phyloP scores from a whole-genome alignment of 2,888 invertebrate species.

The Mimas tiliae region DNA sequence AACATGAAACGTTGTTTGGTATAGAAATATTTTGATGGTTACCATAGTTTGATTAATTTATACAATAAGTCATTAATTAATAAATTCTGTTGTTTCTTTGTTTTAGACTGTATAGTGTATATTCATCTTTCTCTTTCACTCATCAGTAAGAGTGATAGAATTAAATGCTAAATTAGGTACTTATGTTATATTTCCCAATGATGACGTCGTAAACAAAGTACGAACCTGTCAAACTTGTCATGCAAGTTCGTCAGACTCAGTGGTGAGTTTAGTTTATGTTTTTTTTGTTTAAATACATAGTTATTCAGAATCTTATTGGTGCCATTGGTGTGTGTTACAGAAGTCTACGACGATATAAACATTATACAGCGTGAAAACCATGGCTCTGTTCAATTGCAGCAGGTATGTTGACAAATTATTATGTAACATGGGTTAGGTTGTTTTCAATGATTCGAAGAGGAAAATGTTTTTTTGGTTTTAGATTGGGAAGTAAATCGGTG shows the following conservation, averaged over 20 bases:
- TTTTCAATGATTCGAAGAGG: slow-evolving; percentile 38
- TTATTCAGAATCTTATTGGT: slow-evolving; percentile 23
- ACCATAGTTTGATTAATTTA: too few species aligned
- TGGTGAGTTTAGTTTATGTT: slow-evolving; percentile 53
- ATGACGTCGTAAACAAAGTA: slow-evolving; percentile 1
- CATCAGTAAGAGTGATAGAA: too few species aligned
- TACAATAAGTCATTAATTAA: too few species aligned
- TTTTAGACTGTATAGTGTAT: too few species aligned
- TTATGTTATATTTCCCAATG: neutral
- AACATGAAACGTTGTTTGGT: too few species aligned
- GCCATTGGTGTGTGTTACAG: slow-evolving; percentile 50
- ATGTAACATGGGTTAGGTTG: slow-evolving; percentile 64
- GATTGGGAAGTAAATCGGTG: slow-evolving; percentile 66
- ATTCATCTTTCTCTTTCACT: too few species aligned
- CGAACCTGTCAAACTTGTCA: slow-evolving; percentile 32
- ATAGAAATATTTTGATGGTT: too few species aligned
- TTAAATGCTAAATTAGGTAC: neutral
- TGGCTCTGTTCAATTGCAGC: slow-evolving; percentile 70
- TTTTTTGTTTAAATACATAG: slow-evolving; percentile 32
- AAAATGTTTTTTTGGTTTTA: slow-evolving; percentile 48
- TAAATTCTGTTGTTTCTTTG: too few species aligned
- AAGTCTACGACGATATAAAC: slow-evolving; percentile 55
- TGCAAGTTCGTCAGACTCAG: slow-evolving; percentile 59
- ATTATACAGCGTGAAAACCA: slow-evolving; percentile 42
- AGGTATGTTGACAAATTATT: slow-evolving; percentile 76